These are phyloP conservation scores for Diarsia rubi DNA, from an alignment of 2,888 invertebrate genomes.

Conservation along the genomic window DNA sequence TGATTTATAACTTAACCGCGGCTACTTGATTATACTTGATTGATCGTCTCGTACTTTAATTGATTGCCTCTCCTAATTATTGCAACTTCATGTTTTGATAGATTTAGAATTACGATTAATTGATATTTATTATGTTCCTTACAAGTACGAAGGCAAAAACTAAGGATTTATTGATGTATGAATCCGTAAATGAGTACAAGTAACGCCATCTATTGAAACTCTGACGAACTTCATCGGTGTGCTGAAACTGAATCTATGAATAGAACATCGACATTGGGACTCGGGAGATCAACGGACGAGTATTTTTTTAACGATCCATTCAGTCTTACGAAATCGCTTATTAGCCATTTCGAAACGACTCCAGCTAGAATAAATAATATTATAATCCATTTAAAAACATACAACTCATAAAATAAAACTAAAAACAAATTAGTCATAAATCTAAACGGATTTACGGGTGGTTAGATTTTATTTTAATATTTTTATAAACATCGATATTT, in stretches of 20 bases:
- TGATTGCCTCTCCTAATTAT: slow-evolving; percentile 51
- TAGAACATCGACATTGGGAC: slow-evolving; percentile 53
- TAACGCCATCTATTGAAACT: slow-evolving; percentile 61
- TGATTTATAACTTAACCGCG: slow-evolving; percentile 64
- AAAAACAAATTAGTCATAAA: slow-evolving; percentile 51
- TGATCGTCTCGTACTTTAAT: slow-evolving; percentile 56
- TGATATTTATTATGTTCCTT: slow-evolving; percentile 10
- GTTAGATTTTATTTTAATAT: slow-evolving; percentile 38
- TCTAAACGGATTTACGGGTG: slow-evolving; percentile 42
- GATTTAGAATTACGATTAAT: slow-evolving; percentile 37
- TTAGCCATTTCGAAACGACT: slow-evolving; percentile 27
- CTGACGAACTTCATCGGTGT: slow-evolving; percentile 41
- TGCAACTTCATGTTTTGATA: slow-evolving; percentile 39
- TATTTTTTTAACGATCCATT: slow-evolving; percentile 36
- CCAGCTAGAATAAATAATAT: slow-evolving; percentile 34
- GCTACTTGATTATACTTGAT: slow-evolving; percentile 57
- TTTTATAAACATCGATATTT: slow-evolving; percentile 44
- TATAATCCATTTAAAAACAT: slow-evolving; percentile 47
- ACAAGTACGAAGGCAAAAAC: background rate
- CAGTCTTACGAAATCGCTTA: slow-evolving; percentile 41
- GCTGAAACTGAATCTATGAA: slow-evolving; percentile 55
- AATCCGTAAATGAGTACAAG: background rate
- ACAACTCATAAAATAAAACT: slow-evolving; percentile 57
- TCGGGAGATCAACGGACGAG: slow-evolving; percentile 47
- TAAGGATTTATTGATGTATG: background rate